Percentiles rank a stretch among this genome's conserved stretches.
phyloP scores from a whole-genome alignment of 2,888 invertebrate genomes.

The Lycaena phlaeas region DNA sequence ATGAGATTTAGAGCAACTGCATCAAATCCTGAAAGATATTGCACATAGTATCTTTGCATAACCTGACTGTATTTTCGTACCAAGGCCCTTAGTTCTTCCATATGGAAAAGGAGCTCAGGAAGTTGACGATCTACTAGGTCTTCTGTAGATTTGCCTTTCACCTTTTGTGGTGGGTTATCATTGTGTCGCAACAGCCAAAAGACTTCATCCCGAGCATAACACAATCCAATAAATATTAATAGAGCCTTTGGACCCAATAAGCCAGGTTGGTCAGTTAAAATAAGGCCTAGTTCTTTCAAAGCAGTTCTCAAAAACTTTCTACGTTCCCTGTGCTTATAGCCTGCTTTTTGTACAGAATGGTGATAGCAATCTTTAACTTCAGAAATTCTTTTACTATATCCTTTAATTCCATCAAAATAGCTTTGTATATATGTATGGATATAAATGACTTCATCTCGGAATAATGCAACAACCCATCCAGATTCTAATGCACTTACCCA shows the following conservation, averaged over 20 bases:
- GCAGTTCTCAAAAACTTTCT: slow-evolving; percentile 96
- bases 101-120: slow-evolving; percentile 97
- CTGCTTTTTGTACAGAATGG: slow-evolving; percentile 91
- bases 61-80: slow-evolving; percentile 97
- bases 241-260: slow-evolving; percentile 97
- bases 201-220: slow-evolving; percentile 97
- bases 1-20: slow-evolving; percentile 91
- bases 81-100: slow-evolving; percentile 95
- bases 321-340: slow-evolving; percentile 93
- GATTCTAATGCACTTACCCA: slow-evolving; percentile 95
- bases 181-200: slow-evolving; percentile 96
- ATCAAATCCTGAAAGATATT: slow-evolving; percentile 97
- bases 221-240: slow-evolving; percentile 95
- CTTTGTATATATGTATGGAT: slow-evolving; percentile 94
- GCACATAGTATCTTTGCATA: slow-evolving; percentile 97
- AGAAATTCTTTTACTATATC: slow-evolving; percentile 91
- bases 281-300: slow-evolving; percentile 93
- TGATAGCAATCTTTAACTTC: slow-evolving; percentile 97
- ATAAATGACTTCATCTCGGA: slow-evolving; percentile 97
- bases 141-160: slow-evolving; percentile 90
- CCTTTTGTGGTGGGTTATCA: slow-evolving; percentile 94
- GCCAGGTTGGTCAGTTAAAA: slow-evolving; percentile 98
- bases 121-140: slow-evolving; percentile 96
- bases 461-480: slow-evolving; percentile 94
- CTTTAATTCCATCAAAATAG: slow-evolving; percentile 96